Evolutionary conservation across 2,797 vertebrate species (phyloP).

Genomic region (Hippoglossus hippoglossus): DNA sequence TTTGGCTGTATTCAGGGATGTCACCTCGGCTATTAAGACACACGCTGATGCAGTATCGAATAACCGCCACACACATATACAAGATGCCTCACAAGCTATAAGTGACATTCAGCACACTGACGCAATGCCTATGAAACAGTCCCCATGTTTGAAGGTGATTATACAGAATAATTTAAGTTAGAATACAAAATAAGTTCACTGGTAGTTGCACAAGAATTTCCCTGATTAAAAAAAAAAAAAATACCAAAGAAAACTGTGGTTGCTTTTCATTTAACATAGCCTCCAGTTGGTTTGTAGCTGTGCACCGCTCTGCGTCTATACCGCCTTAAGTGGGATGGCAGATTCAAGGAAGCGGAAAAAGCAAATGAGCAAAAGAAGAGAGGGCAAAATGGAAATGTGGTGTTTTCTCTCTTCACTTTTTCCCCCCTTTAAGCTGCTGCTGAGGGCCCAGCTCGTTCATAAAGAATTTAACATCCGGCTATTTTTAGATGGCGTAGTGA

Average conservation of each 20-base stretch:
- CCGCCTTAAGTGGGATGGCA: constrained; percentile 14
- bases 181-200: constrained; percentile 1
- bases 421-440: constrained; percentile 37
- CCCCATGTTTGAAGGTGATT: background rate
- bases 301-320: constrained; percentile 2
- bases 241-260: constrained; percentile 3
- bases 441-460: constrained; percentile 66
- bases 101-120: constrained; percentile 28
- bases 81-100: constrained; percentile 35
- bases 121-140: constrained; percentile 38
- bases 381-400: constrained; percentile 62
- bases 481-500: constrained; percentile 74
- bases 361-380: constrained; percentile 42
- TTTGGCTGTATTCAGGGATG: constrained; percentile 3
- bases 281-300: constrained; percentile 9
- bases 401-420: constrained; percentile 49
- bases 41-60: constrained; percentile 25
- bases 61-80: constrained; percentile 15
- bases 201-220: constrained; percentile 1
- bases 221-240: constrained; percentile 29
- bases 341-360: constrained; percentile 53
- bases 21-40: constrained; percentile 38
- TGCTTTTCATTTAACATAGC: constrained; percentile 35
- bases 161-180: constrained; percentile 15
- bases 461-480: constrained; percentile 78